Base-by-base conservation (phyloP, 2,888 invertebrate species). In the Ormyrus labotus region DNA sequence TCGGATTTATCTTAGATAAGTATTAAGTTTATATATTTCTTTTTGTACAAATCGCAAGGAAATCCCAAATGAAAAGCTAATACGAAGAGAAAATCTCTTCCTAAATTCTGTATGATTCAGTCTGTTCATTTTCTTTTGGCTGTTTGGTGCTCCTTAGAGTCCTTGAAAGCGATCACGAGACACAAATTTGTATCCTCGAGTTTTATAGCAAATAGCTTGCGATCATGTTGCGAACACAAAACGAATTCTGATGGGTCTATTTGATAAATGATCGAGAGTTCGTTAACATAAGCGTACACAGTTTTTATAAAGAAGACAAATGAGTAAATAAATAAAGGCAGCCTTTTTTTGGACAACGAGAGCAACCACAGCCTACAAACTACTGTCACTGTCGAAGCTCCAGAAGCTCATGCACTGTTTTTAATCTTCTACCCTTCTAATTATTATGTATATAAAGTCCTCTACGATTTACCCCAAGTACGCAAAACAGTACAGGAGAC, bases 1-100 rank as follows among this genome's bases (percentile, higher is more conserved):
- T 64, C 55, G 55, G 13, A 73, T 69, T 81, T 74, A 69, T 78
- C 63, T 72, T 69, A 76, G 55, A 78, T 78, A 76, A 65, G 6
- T 1, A 57, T 78, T 82, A 77, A 75, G 78, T 78, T 73, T 80
- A 74, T 82, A 82, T 71, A 73, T 80, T 80, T 75, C 50, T 75
- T 80, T 82, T 81, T 82, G 82, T 82, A 82, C 82, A 82, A 82
- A 82, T 78, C 75, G 55, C 47, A 76, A 76, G 70, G 19, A 72
- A 63, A 73, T 11, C 63, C 57, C 60, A 65, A 61, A 34, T 34
- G 34, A 34, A 70, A 51, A 45, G 61, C 67, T 70, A 60, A 11
- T 61, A 48, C 68, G 61, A 6, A 34, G 34, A 64, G 50, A 68
- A 57, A 80, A 61, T 57, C 68, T 51, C n/a, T 34, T 34, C 34